Evolutionary conservation across 2,797 vertebrate species (phyloP).

Genomic region (Protosalanx chinensis): DNA sequence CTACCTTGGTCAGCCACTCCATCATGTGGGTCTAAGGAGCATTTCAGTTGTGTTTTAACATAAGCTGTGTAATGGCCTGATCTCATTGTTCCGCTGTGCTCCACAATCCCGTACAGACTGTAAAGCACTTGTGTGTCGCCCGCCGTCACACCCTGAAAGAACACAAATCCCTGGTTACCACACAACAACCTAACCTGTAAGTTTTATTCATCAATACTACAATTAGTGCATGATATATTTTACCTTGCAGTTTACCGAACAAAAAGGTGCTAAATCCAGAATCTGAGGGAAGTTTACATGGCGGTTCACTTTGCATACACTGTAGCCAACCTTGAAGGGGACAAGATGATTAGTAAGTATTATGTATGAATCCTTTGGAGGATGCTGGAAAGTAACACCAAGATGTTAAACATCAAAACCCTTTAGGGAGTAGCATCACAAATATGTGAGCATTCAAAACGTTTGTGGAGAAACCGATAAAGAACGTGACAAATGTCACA

Average conservation of each 20-base stretch:
- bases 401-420: too few relatives aligned
- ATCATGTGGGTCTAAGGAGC: conserved; percentile 25
- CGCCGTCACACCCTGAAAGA: conserved; percentile 76
- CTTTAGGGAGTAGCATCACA: too few relatives aligned
- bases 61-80: conserved; percentile 96
- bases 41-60: conserved; percentile 78
- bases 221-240: conserved; percentile 18
- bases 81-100: conserved; percentile 96
- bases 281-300: conserved; percentile 89
- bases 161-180: conserved; percentile 14
- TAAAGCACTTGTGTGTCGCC: conserved; percentile 81
- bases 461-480: too few relatives aligned
- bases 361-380: neutral
- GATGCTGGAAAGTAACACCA: neutral
- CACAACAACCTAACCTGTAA: too few relatives aligned
- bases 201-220: too few relatives aligned
- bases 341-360: neutral
- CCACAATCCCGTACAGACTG: conserved; percentile 91
- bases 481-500: too few relatives aligned
- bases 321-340: conserved; percentile 82
- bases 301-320: conserved; percentile 90
- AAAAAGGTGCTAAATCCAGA: conserved; percentile 93
- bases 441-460: too few relatives aligned
- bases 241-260: conserved; percentile 91
- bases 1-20: conserved; percentile 52